Conservation (phyloP, 1,140 invertebrate species). For the Tetraneura akinire region DNA sequence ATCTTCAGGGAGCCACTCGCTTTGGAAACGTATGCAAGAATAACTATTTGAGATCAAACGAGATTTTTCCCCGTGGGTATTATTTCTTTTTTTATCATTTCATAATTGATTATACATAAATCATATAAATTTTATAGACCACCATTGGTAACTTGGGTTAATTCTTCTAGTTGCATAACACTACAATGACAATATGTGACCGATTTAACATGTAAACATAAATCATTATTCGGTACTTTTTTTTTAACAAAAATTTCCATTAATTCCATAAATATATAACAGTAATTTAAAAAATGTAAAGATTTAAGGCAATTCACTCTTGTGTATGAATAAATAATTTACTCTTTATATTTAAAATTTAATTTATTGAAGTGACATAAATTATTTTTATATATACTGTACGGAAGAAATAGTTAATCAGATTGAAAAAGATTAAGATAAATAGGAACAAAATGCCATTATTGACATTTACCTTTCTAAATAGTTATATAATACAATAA, state of each 20-base stretch:
- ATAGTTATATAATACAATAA: conserved; percentile 31
- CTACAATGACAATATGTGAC: background rate
- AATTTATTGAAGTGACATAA: conserved; percentile 7
- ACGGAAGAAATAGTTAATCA: background rate
- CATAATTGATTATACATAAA: background rate
- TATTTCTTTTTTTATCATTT: conserved; percentile 14
- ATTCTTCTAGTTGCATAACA: background rate
- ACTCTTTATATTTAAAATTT: too few relatives aligned
- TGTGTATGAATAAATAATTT: background rate
- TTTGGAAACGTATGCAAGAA: conserved; percentile 46
- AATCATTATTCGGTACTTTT: conserved; percentile 1
- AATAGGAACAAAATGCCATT: conserved; percentile 44
- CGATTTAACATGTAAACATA: background rate
- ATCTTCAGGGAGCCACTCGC: conserved; percentile 46
- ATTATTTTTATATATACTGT: background rate
- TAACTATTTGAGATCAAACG: conserved; percentile 51
- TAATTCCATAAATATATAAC: background rate
- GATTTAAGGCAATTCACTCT: background rate
- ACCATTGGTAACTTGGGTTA: conserved; percentile 43
- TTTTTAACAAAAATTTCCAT: background rate
- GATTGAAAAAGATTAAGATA: conserved; percentile 14
- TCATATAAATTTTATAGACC: conserved; percentile 22
- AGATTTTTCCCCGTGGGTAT: conserved; percentile 26
- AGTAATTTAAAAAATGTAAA: background rate
- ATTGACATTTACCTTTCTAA: conserved; percentile 39